Evolutionary conservation across 2,888 invertebrate species (phyloP), one percentile per base, ranked within the genome.

Genomic region (Ormyrus rosae): DNA sequence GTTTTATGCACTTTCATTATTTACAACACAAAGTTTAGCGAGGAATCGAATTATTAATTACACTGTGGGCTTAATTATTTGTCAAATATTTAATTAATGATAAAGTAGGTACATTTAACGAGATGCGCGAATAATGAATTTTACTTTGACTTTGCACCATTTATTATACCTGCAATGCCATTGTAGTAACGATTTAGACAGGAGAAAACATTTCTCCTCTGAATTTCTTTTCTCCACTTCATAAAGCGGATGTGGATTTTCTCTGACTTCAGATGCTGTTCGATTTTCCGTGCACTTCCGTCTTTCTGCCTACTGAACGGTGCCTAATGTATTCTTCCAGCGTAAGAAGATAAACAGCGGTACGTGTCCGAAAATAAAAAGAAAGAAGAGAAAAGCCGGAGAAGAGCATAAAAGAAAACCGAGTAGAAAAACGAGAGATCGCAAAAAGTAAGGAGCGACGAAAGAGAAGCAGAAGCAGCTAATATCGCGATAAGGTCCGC

Each of bases 221-320:
- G 50, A 50, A 19, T 60, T 61, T 63, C 46, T 63, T 64, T 46
- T n/a, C 71, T 5, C 11, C 61, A 61, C 51, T 51, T 61, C 45
- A 13, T 11, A 53, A 53, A 19, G 5, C 6, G 55, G 6, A 51
- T 1, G 61, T 7, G 5, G 64, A 46, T 46, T 63, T 9, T 10
- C 55, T 10, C 13, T 1, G 61, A 69, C 55, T 7, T 64, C 55
- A 50, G 34, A 73, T 34, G 34, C 34, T 48, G 60, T 13, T 75
- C 56, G 58, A 71, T 71, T 74, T 9, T n/a, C 19, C 51, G 67
- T 45, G 60, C 67, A 60, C 34, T 75, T 67, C n/a, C 67, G 67
- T 67, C 51, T 67, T 60, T 60, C n/a, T 50, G 34, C 46, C 60
- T 46, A 55, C 55, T 55, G 53, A 55, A 50, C 68, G 60, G 58